These are phyloP conservation scores for Vultur gryphus DNA, from an alignment of 2,797 vertebrate species.

Conservation along the genomic window DNA sequence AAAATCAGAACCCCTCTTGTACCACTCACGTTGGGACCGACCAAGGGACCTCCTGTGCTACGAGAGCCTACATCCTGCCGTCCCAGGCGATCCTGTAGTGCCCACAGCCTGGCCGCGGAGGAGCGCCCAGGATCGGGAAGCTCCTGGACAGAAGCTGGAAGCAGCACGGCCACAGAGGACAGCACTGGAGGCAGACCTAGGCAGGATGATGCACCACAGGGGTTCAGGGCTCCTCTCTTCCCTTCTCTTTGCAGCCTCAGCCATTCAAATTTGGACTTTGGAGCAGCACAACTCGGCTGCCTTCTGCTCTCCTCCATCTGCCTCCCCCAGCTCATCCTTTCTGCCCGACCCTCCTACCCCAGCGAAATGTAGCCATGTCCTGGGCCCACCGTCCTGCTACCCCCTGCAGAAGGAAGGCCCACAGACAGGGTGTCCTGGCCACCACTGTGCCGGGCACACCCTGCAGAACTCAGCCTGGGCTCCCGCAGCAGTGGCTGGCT, in stretches of 20 bases:
- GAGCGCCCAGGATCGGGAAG: background rate
- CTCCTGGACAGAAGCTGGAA: background rate
- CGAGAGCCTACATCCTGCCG: background rate
- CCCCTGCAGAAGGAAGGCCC: background rate
- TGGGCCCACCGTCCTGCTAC: background rate
- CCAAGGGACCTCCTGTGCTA: background rate
- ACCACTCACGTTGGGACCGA: background rate
- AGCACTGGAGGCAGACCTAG: background rate
- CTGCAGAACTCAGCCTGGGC: background rate
- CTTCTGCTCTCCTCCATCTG: background rate
- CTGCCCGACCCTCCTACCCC: background rate
- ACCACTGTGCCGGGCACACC: fast-evolving
- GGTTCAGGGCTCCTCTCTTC: background rate
- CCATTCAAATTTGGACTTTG: background rate
- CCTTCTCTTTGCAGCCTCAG: background rate
- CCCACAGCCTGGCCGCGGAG: background rate
- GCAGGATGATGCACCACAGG: background rate
- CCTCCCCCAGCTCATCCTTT: background rate
- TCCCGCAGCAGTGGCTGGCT: background rate
- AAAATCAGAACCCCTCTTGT: background rate
- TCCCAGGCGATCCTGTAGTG: background rate
- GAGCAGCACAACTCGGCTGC: background rate
- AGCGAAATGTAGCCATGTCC: background rate
- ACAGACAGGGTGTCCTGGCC: background rate
- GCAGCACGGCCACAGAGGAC: background rate